Evolutionary conservation across 2,888 invertebrate species (phyloP), one percentile per base, ranked within the genome.

Genomic region (Lissocephala sabroskyi): DNA sequence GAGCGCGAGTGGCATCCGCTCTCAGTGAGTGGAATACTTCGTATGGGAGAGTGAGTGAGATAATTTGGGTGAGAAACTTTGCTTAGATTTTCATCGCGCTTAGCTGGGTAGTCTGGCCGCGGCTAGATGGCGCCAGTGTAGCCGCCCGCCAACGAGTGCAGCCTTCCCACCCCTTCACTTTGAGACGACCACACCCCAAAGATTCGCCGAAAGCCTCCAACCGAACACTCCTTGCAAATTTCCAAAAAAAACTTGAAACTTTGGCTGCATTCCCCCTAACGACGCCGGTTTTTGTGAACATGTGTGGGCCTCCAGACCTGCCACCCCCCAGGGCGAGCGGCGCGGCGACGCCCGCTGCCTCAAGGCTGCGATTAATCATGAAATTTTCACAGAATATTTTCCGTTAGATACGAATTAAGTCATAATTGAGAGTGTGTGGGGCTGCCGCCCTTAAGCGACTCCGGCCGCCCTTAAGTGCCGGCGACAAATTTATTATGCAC

Each of bases 381-480:
- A 61, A 71, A 70, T 73, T 61, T 70, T 59, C 66, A 60, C 71
- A 73, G 68, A 79, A 79, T 65, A 70, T 79, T 59, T n/a, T 58
- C 79, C 78, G 74, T 78, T 78, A 80, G 77, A 74, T 66, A 65
- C 65, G 79, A 79, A 78, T 78, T 80, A 78, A 78, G 79, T 66
- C 77, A 80, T 78, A 80, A 78, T 80, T 79, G 80, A 74, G 79
- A 77, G 70, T 74, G 61, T 58, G 58, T 63, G 70, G 35, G 46
- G 23, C 35, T 48, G 56, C 67, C 37, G 49, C 59, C 63, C 14
- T 1, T 5, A 23, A 7, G 35, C 17, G 35, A 13, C 17, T 35
- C 14, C 2, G 49, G 16, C 11, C 28, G 36, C 56, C 62, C 65
- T 70, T 70, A 73, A 67, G 67, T 73, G 68, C 54, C 19, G 10